A percentile compares a stretch with the other conserved stretches of the same genome.
These are phyloP conservation scores for Vanacampus margaritifer DNA, from an alignment of 2,113 vertebrate species.

Conservation along the genomic window DNA sequence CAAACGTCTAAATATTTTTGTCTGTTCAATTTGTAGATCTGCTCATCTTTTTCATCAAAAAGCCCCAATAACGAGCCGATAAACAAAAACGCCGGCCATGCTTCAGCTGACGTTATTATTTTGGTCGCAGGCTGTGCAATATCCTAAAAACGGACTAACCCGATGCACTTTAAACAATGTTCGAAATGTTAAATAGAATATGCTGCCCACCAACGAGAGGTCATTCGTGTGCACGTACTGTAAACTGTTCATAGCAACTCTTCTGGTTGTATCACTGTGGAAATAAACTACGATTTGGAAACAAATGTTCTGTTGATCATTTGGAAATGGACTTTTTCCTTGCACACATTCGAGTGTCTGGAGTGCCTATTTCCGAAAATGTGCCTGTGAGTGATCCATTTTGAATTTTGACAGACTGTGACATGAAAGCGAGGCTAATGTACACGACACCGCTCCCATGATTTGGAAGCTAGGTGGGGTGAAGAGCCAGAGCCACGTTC, in stretches of 20 bases:
- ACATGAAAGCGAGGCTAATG: no score
- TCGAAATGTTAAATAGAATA: background rate
- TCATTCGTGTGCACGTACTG: background rate
- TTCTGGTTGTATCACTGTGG: background rate
- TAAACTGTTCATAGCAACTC: background rate
- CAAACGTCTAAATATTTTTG: background rate
- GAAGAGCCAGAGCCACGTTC: no score
- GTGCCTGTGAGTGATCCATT: no score
- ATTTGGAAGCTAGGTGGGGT: no score
- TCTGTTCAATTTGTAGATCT: background rate
- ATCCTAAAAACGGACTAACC: background rate
- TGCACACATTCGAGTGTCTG: background rate
- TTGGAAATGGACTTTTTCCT: background rate
- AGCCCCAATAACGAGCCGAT: background rate
- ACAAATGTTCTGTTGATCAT: background rate
- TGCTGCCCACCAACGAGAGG: background rate
- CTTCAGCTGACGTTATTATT: background rate
- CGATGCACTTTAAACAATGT: constrained; percentile 1
- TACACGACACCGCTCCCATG: no score
- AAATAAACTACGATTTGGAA: background rate
- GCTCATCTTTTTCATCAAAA: background rate
- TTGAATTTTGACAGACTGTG: no score
- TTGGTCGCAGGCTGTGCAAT: background rate
- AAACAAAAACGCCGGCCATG: background rate
- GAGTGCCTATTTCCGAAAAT: no score